phyloP scores from a whole-genome alignment of 2,113 vertebrate genomes.

The Microtus montanus region DNA sequence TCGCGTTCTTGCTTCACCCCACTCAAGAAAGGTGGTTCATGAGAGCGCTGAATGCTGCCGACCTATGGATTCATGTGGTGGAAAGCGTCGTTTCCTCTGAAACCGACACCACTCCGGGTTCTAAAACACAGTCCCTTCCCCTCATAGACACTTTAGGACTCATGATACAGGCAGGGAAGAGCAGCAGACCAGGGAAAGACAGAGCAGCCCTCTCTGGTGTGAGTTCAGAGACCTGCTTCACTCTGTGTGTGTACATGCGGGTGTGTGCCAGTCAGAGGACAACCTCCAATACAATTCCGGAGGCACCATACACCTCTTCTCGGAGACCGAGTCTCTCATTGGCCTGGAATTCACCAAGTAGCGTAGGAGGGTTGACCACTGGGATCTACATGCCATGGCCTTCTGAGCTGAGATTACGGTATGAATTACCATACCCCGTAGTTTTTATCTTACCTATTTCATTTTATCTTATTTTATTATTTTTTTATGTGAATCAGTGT shows the following conservation, averaged over 20 bases:
- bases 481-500: not conserved
- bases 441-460: not conserved
- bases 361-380: not conserved
- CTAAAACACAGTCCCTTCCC: not conserved
- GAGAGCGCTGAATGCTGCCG: not conserved
- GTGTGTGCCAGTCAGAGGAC: not conserved
- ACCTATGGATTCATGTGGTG: not conserved
- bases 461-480: not conserved
- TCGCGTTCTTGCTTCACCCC: not conserved
- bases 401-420: not conserved
- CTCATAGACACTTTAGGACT: not conserved
- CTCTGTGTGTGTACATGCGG: not conserved
- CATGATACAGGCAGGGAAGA: fast-evolving
- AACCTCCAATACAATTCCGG: not conserved
- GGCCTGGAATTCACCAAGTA: not conserved
- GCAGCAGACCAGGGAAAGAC: not conserved
- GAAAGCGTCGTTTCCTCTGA: not conserved
- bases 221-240: not conserved
- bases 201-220: not conserved
- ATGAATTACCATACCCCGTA: not conserved
- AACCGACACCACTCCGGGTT: not conserved
- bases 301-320: not conserved
- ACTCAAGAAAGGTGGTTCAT: not conserved
- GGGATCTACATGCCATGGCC: not conserved
- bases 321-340: not conserved